Conservation (phyloP, 2,797 vertebrate genomes). For the Loris lydekkerianus region DNA sequence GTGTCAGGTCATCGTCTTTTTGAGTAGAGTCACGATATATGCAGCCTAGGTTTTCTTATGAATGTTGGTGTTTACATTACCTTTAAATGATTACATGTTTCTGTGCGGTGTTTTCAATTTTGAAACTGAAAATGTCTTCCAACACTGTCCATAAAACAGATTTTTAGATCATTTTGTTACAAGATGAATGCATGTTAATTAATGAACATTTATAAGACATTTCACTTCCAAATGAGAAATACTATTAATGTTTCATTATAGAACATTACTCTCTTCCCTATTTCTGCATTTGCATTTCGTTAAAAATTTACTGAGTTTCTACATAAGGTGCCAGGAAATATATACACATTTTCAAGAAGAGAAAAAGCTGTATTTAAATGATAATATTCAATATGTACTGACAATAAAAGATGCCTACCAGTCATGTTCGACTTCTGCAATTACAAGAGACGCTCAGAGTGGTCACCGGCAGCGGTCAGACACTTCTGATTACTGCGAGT, state of each 20-base stretch:
- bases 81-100: constrained; percentile 33
- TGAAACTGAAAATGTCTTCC: neutral
- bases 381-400: too few relatives aligned
- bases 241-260: neutral
- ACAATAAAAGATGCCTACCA: too few relatives aligned
- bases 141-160: neutral
- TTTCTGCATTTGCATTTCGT: neutral
- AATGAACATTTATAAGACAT: constrained; percentile 18
- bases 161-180: constrained; percentile 28
- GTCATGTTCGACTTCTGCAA: too few relatives aligned
- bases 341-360: too few relatives aligned
- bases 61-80: neutral
- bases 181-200: neutral
- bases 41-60: neutral
- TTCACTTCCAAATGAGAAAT: neutral
- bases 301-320: neutral
- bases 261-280: neutral
- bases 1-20: neutral
- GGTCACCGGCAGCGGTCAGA: too few relatives aligned
- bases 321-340: too few relatives aligned
- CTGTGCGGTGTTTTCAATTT: neutral
- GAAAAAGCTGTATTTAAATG: too few relatives aligned
- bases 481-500: too few relatives aligned
- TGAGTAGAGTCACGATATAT: constrained; percentile 4
- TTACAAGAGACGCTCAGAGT: too few relatives aligned